Evolutionary conservation across 2,797 vertebrate species (phyloP), one percentile per base, ranked within the genome.

Genomic region (Pangasius sanitwongsei): DNA sequence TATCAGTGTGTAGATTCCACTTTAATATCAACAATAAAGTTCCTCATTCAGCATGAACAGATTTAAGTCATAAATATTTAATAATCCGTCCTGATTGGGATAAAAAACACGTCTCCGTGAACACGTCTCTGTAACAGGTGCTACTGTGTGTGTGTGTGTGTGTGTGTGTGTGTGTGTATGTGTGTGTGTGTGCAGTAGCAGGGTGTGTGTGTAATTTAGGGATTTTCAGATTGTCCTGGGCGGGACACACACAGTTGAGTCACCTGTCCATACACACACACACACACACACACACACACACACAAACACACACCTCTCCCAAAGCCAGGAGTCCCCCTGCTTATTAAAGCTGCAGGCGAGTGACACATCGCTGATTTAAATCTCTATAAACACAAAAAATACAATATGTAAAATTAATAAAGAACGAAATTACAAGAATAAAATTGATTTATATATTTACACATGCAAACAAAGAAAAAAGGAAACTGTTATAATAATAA

Each of bases 121-220:
- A 13, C 20, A 23, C 15, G 2, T 53, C 48, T 31, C 75, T 55
- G 25, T n/a, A 50, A 77, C 44, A 77, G 74, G 72, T 75, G 41
- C 9, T 23, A 41, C 44, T 50, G 44, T 77, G 44, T 75, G 37
- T 37, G 31, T 85, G 70, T 83, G 69, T 82, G 84, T 57, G 48
- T 87, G 34, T 85, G 81, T 74, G 85, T 74, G 70, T 74, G 70
- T 72, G 86, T 82, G 31, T 31, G 75, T 81, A n/a, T 57, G 55
- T 57, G 55, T 23, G 69, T 72, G 69, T 72, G 80, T 83, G 31
- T 6, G 18, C 80, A 77, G 85, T 23, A 85, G 12, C 77, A 74
- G 82, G 78, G 82, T 67, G 86, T 84, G 86, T 88, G 50, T 90
- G 20, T 87, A 89, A 91, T 89, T 91, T 90, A 89, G 82, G 82